Evolutionary conservation across 2,797 vertebrate genomes (phyloP).

Genomic region (Mallotus villosus): DNA sequence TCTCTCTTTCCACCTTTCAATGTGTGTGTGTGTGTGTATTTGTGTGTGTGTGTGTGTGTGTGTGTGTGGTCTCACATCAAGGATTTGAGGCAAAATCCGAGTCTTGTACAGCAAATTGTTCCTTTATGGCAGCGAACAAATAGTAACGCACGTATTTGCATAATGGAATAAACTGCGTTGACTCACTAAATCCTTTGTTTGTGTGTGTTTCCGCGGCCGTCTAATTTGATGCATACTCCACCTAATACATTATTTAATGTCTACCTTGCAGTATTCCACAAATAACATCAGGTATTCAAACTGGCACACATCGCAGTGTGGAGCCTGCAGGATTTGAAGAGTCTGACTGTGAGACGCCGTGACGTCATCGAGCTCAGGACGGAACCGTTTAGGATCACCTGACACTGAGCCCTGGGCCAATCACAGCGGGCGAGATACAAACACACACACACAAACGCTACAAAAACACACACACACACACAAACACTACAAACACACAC

Average conservation of each 20-base stretch:
- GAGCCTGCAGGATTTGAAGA: slow-evolving; percentile 35
- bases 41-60: too few relatives aligned
- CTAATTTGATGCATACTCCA: background rate
- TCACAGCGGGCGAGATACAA: background rate
- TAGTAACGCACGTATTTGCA: background rate
- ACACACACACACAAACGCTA: too few relatives aligned
- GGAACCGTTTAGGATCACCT: slow-evolving; percentile 17
- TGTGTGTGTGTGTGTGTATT: too few relatives aligned
- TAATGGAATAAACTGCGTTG: background rate
- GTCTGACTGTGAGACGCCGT: slow-evolving; percentile 38
- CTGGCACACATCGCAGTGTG: slow-evolving; percentile 66
- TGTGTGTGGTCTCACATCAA: too few relatives aligned
- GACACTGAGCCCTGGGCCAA: background rate
- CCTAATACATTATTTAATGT: background rate
- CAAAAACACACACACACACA: slow-evolving; percentile 7
- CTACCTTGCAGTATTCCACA: slow-evolving; percentile 3
- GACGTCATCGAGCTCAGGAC: slow-evolving; percentile 34
- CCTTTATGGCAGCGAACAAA: background rate
- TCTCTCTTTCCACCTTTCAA: too few relatives aligned
- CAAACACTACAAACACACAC: background rate
- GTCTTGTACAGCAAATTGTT: too few relatives aligned
- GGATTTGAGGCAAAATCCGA: too few relatives aligned
- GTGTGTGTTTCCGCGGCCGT: background rate
- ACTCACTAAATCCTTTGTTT: background rate
- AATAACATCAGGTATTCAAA: slow-evolving; percentile 31